Evolutionary conservation across 2,888 invertebrate species (phyloP).

Genomic region (Nymphalis urticae): DNA sequence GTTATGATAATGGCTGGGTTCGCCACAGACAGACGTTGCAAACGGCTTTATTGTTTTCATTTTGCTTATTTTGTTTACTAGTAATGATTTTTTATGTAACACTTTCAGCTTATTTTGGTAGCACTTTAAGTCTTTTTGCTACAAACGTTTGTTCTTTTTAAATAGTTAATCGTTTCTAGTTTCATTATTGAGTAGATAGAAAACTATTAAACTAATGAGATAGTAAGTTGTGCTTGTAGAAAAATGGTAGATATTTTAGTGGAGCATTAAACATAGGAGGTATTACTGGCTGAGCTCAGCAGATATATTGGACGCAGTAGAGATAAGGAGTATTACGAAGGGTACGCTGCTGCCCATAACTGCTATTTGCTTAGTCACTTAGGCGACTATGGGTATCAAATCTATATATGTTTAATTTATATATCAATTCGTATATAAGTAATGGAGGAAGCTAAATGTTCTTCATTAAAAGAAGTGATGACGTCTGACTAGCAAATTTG

Average conservation of each 20-base stretch:
- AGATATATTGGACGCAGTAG: too few species aligned
- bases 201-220: too few species aligned
- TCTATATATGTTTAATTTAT: too few species aligned
- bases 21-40: slow-evolving; percentile 19
- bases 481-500: too few species aligned
- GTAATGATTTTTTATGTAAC: slow-evolving; percentile 18
- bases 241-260: neutral
- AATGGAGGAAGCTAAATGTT: too few species aligned
- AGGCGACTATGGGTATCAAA: too few species aligned
- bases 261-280: neutral
- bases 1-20: slow-evolving; percentile 35
- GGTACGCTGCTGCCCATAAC: too few species aligned
- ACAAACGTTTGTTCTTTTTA: neutral
- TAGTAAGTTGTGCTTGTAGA: too few species aligned
- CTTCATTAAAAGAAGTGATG: too few species aligned
- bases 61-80: slow-evolving; percentile 18
- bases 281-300: neutral
- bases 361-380: too few species aligned
- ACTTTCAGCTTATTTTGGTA: slow-evolving; percentile 7
- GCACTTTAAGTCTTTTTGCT: neutral
- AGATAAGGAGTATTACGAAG: too few species aligned
- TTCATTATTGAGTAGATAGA: neutral
- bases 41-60: slow-evolving; percentile 20
- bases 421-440: too few species aligned
- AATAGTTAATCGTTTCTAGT: neutral